Base-by-base conservation (phyloP, 2,888 invertebrate genomes). In the Eupeodes luniger region DNA sequence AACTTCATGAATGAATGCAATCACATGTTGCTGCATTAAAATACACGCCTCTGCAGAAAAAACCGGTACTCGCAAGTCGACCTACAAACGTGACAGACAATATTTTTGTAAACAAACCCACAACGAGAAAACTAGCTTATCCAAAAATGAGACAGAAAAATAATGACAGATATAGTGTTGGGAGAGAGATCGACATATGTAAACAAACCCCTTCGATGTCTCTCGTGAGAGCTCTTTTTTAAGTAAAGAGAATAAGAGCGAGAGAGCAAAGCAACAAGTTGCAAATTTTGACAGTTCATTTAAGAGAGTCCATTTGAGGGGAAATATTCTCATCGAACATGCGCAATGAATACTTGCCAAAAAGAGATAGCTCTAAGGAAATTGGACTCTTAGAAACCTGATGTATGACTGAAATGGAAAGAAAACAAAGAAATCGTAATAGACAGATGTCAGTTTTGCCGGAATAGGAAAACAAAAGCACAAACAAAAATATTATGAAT, bases 261-360 rank as follows among this genome's bases (percentile, higher is more conserved):
- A 76, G 40, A 14, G 11, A 86, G 85, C 87, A 86, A 11, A 80
- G 53, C 80, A 91, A 87, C 82, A 85, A 86, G 90, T 90, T 84
- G 87, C 85, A 14, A 74, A 76, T 72, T 83, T 74, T 87, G 82
- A 87, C 87, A 85, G 44, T 67, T 82, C 19, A 81, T 77, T 89
- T 85, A 86, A 89, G 78, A 90, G 90, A 90, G 44, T 12, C 9
- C 59, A 34, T 81, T 77, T 64, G n/a, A 34, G 53, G 34, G 53
- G 53, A 62, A 51, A 57, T 76, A 0, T 53, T 81, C 84, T 81
- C 84, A 78, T 6, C 44, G n/a, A 14, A 14, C 88, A 53, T 85
- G 88, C 85, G 88, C 78, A 81, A 1, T 69, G 4, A 4, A 55
- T 1, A 5, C 0, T 9, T 4, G 51, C 5, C 47, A 44, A 44